Conservation (phyloP, 2,888 invertebrate genomes). For the Omphaloscelis lunosa region DNA sequence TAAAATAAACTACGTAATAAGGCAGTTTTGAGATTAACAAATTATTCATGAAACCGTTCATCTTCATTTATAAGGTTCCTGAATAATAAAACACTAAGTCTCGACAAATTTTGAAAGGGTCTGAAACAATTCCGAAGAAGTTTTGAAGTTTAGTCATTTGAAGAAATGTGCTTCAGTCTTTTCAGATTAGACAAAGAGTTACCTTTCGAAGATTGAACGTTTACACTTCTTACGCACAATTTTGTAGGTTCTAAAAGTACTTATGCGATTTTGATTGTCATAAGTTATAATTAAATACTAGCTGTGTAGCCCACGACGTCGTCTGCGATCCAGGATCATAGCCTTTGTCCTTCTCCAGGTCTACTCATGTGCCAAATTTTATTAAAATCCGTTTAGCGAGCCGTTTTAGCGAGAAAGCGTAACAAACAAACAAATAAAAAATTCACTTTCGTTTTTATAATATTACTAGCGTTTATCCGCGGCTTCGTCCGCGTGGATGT, state of each 20-base stretch:
- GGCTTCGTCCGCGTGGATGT: no score
- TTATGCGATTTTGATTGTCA: not conserved
- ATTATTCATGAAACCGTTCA: constrained; percentile 43
- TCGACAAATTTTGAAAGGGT: constrained; percentile 43
- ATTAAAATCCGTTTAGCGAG: no score
- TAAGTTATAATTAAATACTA: no score
- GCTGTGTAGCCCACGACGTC: no score
- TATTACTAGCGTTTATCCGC: no score
- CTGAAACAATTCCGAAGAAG: constrained; percentile 36
- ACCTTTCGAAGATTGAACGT: not conserved
- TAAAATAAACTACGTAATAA: constrained; percentile 26
- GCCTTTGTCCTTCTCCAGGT: no score
- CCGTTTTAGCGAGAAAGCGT: no score
- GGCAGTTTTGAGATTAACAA: constrained; percentile 25
- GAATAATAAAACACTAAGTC: constrained; percentile 42
- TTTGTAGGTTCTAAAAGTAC: not conserved
- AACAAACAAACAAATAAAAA: no score
- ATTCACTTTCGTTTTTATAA: no score
- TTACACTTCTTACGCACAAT: no score
- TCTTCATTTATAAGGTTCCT: constrained; percentile 36
- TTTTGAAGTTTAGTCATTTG: constrained; percentile 35
- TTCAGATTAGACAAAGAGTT: constrained; percentile 8
- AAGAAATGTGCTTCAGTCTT: constrained; percentile 20
- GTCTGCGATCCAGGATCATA: no score
- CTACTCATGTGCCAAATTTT: no score